Conservation (phyloP, 2,113 vertebrate species). For the Capreolus pygargus region DNA sequence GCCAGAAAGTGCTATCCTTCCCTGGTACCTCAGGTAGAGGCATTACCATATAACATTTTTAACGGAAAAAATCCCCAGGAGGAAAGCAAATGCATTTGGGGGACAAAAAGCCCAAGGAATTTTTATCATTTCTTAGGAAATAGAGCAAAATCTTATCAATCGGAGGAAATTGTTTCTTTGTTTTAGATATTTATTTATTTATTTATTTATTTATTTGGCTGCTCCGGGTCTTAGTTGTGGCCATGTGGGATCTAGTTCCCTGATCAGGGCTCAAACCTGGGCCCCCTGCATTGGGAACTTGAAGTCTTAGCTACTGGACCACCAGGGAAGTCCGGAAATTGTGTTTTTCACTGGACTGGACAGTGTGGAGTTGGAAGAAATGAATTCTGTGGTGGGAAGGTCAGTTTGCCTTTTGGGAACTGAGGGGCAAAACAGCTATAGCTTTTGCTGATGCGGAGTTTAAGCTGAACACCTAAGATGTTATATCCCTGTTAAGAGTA, state of each 20-base stretch:
- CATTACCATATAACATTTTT: neutral
- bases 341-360: neutral
- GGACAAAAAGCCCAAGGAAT: neutral
- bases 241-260: neutral
- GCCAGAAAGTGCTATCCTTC: neutral
- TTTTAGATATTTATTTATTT: neutral
- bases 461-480: neutral
- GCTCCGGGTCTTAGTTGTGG: neutral
- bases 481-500: neutral
- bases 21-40: neutral
- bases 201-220: neutral
- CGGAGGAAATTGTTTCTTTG: neutral
- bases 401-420: neutral
- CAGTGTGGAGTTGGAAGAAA: neutral
- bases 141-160: neutral
- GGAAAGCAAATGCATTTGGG: neutral
- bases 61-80: neutral
- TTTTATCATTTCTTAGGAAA: neutral
- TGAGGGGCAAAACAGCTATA: neutral
- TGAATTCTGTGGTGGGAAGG: neutral
- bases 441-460: neutral
- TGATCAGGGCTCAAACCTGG: neutral
- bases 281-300: neutral
- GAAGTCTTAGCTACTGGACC: neutral
- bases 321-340: neutral